phyloP scores from a whole-genome alignment of 2,113 vertebrate species.

The Triplophysa siluroides region DNA sequence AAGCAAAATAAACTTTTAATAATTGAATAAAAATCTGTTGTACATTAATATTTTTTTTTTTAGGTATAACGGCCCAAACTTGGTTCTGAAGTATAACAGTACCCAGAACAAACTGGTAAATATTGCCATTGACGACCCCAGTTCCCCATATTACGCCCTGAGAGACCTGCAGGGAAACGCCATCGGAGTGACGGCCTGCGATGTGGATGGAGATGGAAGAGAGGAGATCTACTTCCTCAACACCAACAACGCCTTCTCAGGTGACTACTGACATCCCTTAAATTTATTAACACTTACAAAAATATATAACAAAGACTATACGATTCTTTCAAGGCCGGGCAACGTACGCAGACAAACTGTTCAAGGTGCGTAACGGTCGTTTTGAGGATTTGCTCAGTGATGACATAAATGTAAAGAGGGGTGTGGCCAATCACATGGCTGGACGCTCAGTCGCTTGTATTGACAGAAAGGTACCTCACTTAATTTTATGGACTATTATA shows the following conservation, averaged over 20 bases:
- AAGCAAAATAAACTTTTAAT: too few relatives aligned
- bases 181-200: slow-evolving; percentile 92
- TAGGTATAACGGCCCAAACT: slow-evolving; percentile 92
- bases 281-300: background rate
- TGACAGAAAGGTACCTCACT: slow-evolving; percentile 82
- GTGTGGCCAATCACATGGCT: slow-evolving; percentile 84
- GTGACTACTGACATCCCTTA: slow-evolving; percentile 62
- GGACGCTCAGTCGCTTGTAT: slow-evolving; percentile 93
- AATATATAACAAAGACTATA: background rate
- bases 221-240: slow-evolving; percentile 99
- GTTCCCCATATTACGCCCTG: slow-evolving; percentile 84
- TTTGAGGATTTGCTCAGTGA: slow-evolving; percentile 93
- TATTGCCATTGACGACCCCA: slow-evolving; percentile 80
- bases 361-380: slow-evolving; percentile 89
- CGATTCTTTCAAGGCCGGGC: slow-evolving; percentile 77
- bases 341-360: slow-evolving; percentile 91
- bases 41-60: background rate
- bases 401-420: slow-evolving; percentile 79
- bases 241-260: slow-evolving; percentile 95
- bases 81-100: slow-evolving; percentile 89
- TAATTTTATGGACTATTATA: background rate
- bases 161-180: slow-evolving; percentile 87
- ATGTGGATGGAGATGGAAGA: slow-evolving; percentile 90
- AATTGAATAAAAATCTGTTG: too few relatives aligned
- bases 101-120: slow-evolving; percentile 80